Percentiles rank a stretch among this genome's conserved stretches.
phyloP scores from a whole-genome alignment of 2,888 invertebrate species.

The Stenurella melanura region DNA sequence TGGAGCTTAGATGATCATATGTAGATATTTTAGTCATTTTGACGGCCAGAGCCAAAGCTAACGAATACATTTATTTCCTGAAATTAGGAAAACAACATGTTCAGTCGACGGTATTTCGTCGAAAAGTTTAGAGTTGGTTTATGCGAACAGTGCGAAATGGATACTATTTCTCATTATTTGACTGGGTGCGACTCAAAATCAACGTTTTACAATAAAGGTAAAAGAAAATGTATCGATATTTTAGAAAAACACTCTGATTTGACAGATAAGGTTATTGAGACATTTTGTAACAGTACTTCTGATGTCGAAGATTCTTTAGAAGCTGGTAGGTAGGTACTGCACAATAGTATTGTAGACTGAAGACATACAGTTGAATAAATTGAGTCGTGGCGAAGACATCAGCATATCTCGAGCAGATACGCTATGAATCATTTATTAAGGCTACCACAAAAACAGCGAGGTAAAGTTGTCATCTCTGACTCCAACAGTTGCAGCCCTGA shows the following conservation, averaged over 20 bases:
- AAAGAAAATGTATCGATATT: too few relatives aligned
- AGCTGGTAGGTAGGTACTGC: not conserved
- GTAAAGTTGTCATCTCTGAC: too few relatives aligned
- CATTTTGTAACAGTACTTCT: too few relatives aligned
- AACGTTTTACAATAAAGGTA: too few relatives aligned
- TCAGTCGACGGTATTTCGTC: constrained; percentile 6
- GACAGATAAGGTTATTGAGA: too few relatives aligned
- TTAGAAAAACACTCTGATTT: too few relatives aligned
- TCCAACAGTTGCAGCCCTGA: too few relatives aligned
- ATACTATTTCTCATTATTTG: not conserved
- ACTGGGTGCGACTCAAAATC: constrained; percentile 7
- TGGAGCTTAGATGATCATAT: too few relatives aligned
- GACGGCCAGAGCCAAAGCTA: constrained; percentile 4
- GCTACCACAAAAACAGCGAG: too few relatives aligned
- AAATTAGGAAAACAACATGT: not conserved
- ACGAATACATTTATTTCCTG: constrained; percentile 1
- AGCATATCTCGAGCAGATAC: constrained; percentile 11
- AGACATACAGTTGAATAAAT: constrained; percentile 9
- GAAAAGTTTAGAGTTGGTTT: not conserved
- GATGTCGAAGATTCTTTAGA: not conserved
- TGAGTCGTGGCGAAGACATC: constrained; percentile 8
- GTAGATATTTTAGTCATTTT: too few relatives aligned
- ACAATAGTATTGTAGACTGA: too few relatives aligned
- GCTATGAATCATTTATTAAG: too few relatives aligned
- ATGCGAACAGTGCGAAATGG: not conserved